Evolutionary conservation across 2,888 invertebrate species (phyloP), one percentile per base, ranked within the genome.

Genomic region (Leptodirus hochenwartii): DNA sequence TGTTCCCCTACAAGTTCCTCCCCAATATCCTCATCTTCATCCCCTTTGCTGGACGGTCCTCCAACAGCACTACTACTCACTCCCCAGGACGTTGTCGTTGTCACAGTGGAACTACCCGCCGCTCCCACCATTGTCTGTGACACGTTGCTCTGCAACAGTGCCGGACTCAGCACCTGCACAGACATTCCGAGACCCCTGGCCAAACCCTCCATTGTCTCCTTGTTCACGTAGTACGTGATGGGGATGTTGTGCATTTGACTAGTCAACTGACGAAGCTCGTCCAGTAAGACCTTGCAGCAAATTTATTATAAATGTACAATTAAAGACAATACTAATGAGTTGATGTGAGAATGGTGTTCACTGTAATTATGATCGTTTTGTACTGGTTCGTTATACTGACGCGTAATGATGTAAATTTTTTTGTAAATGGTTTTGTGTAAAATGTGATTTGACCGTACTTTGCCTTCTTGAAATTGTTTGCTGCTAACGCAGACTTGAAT

Each of bases 161-260:
- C 37, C 4, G 54, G 55, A 10, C 53, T 35, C 23, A 54, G 37
- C 11, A 43, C 34, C 11, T 36, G 34, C 4, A 51, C 35, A 10
- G 54, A 44, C 10, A 56, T 42, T 11, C 50, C 51, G 13, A 57
- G 41, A 10, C 54, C 54, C 32, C 46, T 45, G 3, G 54, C 53
- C 22, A 57, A 39, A 2, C 43, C 47, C 34, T 56, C 54, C 8
- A 56, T 42, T 22, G 49, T 30, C 15, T 56, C 55, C 36, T 50
- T 54, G 34, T 44, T 53, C n/a, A 57, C 39, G 36, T 56, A 56
- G 41, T 56, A 56, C 12, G 54, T 53, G 3, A 56, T 42, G 2
- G 52, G 45, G 5, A 45, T 46, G 29, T 43, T 46, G 8, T 29
- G 31, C 4, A 45, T 46, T 11, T 43, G 41, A 5, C 38, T 37